These are phyloP conservation scores for Synergus gifuensis DNA, from an alignment of 2,888 invertebrate genomes.

Conservation along the genomic window DNA sequence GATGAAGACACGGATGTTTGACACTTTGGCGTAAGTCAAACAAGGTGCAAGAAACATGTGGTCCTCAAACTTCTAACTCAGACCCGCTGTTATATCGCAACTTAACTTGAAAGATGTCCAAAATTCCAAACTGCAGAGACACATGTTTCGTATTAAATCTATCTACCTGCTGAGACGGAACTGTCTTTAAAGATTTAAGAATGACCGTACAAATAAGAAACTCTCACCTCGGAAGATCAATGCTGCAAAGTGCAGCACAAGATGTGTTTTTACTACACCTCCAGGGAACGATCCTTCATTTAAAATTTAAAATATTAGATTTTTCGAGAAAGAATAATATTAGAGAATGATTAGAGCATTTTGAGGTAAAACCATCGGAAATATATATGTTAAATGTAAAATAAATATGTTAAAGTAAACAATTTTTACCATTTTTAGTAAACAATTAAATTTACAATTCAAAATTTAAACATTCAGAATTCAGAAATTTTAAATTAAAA, in stretches of 20 bases:
- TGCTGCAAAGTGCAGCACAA: neutral
- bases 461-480: too few species aligned
- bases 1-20: neutral
- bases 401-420: too few species aligned
- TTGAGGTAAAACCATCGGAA: too few species aligned
- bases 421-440: too few species aligned
- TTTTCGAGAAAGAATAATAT: neutral
- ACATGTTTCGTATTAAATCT: constrained; percentile 71
- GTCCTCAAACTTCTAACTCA: neutral
- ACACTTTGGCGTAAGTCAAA: neutral
- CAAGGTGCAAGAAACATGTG: constrained; percentile 8
- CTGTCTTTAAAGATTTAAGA: constrained; percentile 26
- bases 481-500: too few species aligned
- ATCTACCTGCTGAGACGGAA: constrained; percentile 61
- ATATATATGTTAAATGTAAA: too few species aligned
- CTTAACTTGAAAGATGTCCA: constrained; percentile 13
- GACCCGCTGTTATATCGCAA: neutral
- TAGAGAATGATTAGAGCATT: too few species aligned
- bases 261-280: neutral
- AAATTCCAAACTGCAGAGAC: constrained; percentile 48
- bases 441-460: too few species aligned
- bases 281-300: neutral
- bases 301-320: neutral
- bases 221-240: constrained; percentile 19
- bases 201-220: constrained; percentile 32